A percentile compares a stretch with the other conserved stretches of the same genome.
These are phyloP conservation scores for Rhabdomys pumilio DNA, from an alignment of 2,797 vertebrate genomes.

Conservation along the genomic window DNA sequence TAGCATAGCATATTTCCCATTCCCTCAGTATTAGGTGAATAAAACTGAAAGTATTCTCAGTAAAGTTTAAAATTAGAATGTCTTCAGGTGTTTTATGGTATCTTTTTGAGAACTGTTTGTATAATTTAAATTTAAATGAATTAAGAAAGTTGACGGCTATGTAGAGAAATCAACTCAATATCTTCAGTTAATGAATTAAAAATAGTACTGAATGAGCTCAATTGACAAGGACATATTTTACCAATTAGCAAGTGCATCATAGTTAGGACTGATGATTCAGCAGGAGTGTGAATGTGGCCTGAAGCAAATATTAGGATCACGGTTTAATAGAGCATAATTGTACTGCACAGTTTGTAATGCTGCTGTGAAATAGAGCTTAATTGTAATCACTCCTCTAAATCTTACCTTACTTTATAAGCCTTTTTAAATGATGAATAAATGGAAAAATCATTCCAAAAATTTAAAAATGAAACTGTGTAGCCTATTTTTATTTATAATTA, in stretches of 20 bases:
- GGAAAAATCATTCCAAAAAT: neutral
- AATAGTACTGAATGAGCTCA: conserved; percentile 74
- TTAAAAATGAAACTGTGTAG: neutral
- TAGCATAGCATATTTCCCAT: conserved; percentile 70
- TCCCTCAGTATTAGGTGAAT: conserved; percentile 67
- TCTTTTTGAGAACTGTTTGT: conserved; percentile 17
- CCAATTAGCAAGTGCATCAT: conserved; percentile 76
- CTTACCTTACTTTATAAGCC: neutral
- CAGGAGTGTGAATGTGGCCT: conserved; percentile 66
- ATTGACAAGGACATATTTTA: conserved; percentile 80
- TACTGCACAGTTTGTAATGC: neutral
- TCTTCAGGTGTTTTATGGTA: neutral
- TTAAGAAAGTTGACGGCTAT: conserved; percentile 54
- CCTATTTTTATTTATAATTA: neutral
- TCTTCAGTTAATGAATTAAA: conserved; percentile 83
- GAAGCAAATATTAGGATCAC: conserved; percentile 69
- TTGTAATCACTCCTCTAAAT: conserved; percentile 52
- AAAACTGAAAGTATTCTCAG: conserved; percentile 69
- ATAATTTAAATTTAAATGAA: conserved; percentile 51
- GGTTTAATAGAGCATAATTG: conserved; percentile 65
- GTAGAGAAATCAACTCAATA: conserved; percentile 70
- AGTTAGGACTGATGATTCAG: conserved; percentile 79
- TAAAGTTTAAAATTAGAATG: conserved; percentile 70
- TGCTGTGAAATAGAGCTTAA: conserved; percentile 61
- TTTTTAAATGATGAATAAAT: conserved; percentile 45